Base-by-base conservation (phyloP, 2,797 vertebrate species). In the Onychomys leucogaster region DNA sequence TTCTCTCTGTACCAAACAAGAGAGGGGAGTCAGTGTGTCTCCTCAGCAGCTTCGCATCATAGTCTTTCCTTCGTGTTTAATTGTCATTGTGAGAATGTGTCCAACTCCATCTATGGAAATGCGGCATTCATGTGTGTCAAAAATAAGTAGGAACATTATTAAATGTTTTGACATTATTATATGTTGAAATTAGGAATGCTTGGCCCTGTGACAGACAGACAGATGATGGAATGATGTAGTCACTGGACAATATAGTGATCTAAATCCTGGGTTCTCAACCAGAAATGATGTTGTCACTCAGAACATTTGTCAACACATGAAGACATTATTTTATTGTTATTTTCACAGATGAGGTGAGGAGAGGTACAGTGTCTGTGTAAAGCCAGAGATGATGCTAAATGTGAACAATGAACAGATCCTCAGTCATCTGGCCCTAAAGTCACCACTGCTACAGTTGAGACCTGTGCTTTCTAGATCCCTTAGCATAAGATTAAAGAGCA, bases 141-240 rank as follows among this genome's bases (percentile, higher is more conserved):
- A 67, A 92, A 67, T 77, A 84, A 90, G 34, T 84, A 82, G 34
- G 29, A 92, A 71, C 6, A 71, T 63, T 37, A 84, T 92, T 90
- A 94, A 92, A 76, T 89, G n/a, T 55, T 73, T 91, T 61, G 37
- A 59, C 32, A 49, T 93, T 82, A 86, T 32, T 86, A 83, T 49
- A 2, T 63, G 7, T 67, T 90, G 63, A 89, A 76, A 84, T 16
- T 61, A 88, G 19, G 78, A 84, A 46, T 49, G 43, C 83, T 91
- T 91, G 19, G 65, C 41, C 23, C 52, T 95, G 65, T 85, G 23
- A 85, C 12, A 49, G 46, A 85, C 12, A 49, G 46, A 52, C 61
- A 41, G n/a, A 61, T 21, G 91, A 67, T 14, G 73, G 63, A 63
- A n/a, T 67, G 6, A 89, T 34, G 6, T 16, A 34, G 46, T 52